phyloP scores from a whole-genome alignment of 2,797 vertebrate genomes.

The Phrynocephalus guinanensis region DNA sequence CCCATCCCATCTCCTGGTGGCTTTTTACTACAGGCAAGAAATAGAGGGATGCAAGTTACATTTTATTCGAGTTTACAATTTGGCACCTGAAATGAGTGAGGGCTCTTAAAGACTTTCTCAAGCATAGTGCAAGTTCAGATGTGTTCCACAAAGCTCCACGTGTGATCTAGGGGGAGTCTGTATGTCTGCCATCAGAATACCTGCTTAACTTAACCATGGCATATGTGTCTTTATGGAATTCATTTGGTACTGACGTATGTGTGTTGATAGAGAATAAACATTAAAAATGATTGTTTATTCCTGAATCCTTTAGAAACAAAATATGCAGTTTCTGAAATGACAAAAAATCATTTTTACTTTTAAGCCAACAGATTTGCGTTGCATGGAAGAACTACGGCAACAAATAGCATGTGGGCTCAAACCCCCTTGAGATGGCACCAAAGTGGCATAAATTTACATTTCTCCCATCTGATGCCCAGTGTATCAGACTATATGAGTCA shows the following conservation, averaged over 20 bases:
- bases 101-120: too few species aligned
- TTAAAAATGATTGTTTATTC: neutral
- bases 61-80: neutral
- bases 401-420: neutral
- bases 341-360: neutral
- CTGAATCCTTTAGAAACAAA: neutral
- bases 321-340: neutral
- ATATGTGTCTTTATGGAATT: too few species aligned
- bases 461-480: neutral
- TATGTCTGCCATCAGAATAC: too few species aligned
- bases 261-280: neutral
- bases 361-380: neutral
- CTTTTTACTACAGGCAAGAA: neutral
- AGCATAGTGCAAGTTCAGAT: too few species aligned
- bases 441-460: neutral
- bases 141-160: too few species aligned
- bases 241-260: neutral
- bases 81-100: neutral
- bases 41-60: neutral
- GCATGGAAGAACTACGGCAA: neutral
- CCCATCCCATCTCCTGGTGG: neutral
- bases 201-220: too few species aligned
- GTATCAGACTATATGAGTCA: neutral
- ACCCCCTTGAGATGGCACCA: neutral
- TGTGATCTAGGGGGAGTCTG: too few species aligned